phyloP scores from a whole-genome alignment of 1,140 invertebrate genomes.

The Cydia strobilella region DNA sequence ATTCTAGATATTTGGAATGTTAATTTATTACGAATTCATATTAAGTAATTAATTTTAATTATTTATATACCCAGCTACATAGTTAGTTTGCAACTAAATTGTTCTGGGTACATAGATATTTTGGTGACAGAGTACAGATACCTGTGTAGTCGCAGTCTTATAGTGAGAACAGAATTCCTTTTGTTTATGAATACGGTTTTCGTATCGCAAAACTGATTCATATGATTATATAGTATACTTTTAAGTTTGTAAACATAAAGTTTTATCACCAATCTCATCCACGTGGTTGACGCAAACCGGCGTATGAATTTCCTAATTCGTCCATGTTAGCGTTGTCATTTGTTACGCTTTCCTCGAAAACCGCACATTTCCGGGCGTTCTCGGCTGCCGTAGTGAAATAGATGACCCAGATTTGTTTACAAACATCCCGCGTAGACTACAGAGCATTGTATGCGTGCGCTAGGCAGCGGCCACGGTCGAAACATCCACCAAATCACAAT shows the following conservation, averaged over 20 bases:
- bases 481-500: constrained; percentile 15
- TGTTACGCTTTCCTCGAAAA: background rate
- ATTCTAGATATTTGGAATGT: too few relatives aligned
- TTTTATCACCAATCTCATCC: background rate
- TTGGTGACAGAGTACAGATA: too few relatives aligned
- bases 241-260: constrained; percentile 14
- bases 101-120: too few relatives aligned
- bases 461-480: background rate
- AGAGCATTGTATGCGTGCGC: constrained; percentile 9
- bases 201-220: background rate
- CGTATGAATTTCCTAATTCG: constrained; percentile 1
- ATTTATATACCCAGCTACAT: too few relatives aligned
- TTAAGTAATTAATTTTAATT: too few relatives aligned
- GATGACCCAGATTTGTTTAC: constrained; percentile 41
- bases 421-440: constrained; percentile 46
- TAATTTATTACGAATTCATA: too few relatives aligned
- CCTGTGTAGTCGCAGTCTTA: too few relatives aligned
- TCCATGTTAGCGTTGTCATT: background rate
- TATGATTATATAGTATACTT: background rate
- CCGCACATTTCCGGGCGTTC: background rate
- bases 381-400: constrained; percentile 21
- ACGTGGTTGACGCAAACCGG: constrained; percentile 14
- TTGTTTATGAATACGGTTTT: background rate
- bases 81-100: too few relatives aligned
- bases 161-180: too few relatives aligned